phyloP scores from a whole-genome alignment of 2,113 vertebrate species.

The Daboia siamensis region DNA sequence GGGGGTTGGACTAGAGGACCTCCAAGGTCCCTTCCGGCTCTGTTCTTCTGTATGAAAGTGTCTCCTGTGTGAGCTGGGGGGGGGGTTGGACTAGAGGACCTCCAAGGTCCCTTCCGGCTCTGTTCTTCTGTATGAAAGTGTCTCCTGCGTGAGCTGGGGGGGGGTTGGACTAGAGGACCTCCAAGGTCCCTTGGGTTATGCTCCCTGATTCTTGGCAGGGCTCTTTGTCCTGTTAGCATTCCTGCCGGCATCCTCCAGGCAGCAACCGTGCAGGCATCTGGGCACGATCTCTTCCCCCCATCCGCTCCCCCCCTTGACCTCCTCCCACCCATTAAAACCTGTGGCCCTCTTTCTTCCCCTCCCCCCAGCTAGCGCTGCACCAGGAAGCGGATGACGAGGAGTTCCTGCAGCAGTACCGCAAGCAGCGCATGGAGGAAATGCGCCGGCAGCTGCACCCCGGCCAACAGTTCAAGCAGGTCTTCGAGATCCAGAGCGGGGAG shows the following conservation, averaged over 20 bases:
- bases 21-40: too few relatives aligned
- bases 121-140: too few relatives aligned
- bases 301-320: neutral
- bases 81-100: too few relatives aligned
- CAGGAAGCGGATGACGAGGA: conserved; percentile 85
- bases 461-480: conserved; percentile 85
- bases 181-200: neutral
- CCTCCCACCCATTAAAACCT: neutral
- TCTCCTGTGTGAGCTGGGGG: too few relatives aligned
- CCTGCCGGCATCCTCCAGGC: too few relatives aligned
- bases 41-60: too few relatives aligned
- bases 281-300: neutral
- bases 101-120: too few relatives aligned
- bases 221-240: neutral
- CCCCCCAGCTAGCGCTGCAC: conserved; percentile 81
- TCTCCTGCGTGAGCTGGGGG: too few relatives aligned
- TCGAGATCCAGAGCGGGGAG: conserved; percentile 84
- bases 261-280: neutral
- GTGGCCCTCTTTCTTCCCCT: neutral
- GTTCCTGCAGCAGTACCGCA: conserved; percentile 91
- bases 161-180: too few relatives aligned
- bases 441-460: conserved; percentile 82
- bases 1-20: too few relatives aligned
- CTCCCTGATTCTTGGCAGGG: neutral
- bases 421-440: conserved; percentile 96